A percentile compares a stretch with the other conserved stretches of the same genome.
Conservation (phyloP, 2,113 vertebrate species). For the Sporophila hypoxantha region DNA sequence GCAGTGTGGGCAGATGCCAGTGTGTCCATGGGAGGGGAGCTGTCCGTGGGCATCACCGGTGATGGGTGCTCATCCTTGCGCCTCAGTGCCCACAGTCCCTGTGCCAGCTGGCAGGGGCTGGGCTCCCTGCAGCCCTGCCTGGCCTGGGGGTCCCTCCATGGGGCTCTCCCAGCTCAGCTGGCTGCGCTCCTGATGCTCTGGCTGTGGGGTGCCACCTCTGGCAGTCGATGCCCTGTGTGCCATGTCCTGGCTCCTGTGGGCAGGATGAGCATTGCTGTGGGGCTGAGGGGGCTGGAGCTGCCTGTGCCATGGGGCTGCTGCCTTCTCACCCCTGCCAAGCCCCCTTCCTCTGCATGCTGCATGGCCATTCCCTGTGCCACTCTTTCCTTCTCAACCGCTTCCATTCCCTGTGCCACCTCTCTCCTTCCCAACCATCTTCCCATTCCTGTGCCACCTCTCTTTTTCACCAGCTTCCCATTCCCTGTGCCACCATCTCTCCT, state of each 20-base stretch:
- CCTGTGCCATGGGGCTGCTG: not conserved
- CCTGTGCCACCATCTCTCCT: too few relatives aligned
- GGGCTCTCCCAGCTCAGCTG: rapidly evolving
- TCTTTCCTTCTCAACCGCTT: too few relatives aligned
- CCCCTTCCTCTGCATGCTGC: not conserved
- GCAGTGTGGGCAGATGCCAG: not conserved
- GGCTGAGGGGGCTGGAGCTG: not conserved
- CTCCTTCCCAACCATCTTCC: too few relatives aligned
- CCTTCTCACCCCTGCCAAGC: not conserved
- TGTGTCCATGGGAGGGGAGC: not conserved
- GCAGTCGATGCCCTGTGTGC: rapidly evolving
- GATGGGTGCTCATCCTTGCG: not conserved
- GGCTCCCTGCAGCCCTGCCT: not conserved
- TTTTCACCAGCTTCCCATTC: too few relatives aligned
- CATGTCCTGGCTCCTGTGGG: not conserved
- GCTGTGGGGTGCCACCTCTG: not conserved
- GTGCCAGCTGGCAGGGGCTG: not conserved
- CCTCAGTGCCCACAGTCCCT: not conserved
- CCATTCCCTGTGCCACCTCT: too few relatives aligned
- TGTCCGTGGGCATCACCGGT: not conserved
- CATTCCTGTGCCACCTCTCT: too few relatives aligned
- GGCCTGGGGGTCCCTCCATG: not conserved
- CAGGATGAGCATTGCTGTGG: rapidly evolving
- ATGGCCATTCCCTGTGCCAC: too few relatives aligned
- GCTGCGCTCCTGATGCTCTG: rapidly evolving